phyloP scores from a whole-genome alignment of 1,140 invertebrate genomes.

The Magallana ariakensis region DNA sequence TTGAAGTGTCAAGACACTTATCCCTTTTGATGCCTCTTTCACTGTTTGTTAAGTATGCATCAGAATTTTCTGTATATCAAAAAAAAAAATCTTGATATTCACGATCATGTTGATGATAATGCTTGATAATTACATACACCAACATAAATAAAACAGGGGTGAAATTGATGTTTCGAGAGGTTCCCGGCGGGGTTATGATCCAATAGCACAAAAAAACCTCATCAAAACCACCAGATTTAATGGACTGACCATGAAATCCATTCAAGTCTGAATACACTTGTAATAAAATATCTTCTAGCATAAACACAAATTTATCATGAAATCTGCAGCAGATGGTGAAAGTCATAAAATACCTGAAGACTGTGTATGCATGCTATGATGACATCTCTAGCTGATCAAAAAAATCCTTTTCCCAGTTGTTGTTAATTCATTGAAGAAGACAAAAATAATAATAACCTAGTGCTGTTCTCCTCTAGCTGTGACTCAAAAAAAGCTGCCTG shows the following conservation, averaged over 20 bases:
- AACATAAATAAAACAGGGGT: conserved; percentile 40
- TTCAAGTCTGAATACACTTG: neutral
- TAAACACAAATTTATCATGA: neutral
- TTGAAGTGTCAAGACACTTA: neutral
- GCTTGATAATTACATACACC: conserved; percentile 42
- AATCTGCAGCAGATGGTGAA: neutral
- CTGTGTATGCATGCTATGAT: neutral
- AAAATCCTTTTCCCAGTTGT: neutral
- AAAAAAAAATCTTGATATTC: conserved; percentile 27
- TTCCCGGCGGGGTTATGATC: neutral
- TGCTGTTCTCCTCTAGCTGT: neutral
- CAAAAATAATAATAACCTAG: too few species aligned
- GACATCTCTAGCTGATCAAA: neutral
- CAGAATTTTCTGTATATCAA: conserved; percentile 1
- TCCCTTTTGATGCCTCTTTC: neutral
- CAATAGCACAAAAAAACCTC: neutral
- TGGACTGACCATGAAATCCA: neutral
- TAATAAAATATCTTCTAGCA: neutral
- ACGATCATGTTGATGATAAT: conserved; percentile 41
- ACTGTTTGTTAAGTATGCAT: conserved; percentile 43
- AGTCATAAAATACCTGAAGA: conserved; percentile 28
- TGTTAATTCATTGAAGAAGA: neutral
- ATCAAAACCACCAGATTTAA: neutral
- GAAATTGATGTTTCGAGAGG: conserved; percentile 32
- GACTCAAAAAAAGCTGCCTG: neutral